phyloP scores from a whole-genome alignment of 2,113 vertebrate species.

The Zapus hudsonius region DNA sequence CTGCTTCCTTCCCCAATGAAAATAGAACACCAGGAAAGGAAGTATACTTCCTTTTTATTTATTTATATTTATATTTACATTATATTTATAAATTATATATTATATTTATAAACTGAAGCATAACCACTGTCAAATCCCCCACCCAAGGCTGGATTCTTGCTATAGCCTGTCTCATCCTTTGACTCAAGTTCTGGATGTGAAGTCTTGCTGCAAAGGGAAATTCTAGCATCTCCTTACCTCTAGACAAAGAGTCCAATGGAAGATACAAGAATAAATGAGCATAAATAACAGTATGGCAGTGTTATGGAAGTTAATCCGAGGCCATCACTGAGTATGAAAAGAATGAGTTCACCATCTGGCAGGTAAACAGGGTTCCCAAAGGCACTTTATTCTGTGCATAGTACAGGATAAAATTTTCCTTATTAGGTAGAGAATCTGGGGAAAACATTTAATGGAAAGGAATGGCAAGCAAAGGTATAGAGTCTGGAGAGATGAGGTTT shows the following conservation, averaged over 20 bases:
- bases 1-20: not conserved
- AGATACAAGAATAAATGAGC: not conserved
- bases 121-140: not conserved
- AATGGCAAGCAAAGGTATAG: not conserved
- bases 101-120: not conserved
- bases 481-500: not conserved
- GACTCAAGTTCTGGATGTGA: not conserved
- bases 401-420: not conserved
- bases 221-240: not conserved
- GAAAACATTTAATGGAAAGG: not conserved
- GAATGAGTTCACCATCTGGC: not conserved
- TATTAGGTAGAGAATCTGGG: not conserved
- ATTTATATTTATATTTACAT: too few species aligned
- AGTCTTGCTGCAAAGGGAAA: not conserved
- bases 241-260: not conserved
- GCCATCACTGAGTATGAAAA: too few species aligned
- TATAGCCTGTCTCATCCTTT: not conserved
- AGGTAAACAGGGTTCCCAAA: not conserved
- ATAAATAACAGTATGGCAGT: not conserved
- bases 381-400: not conserved
- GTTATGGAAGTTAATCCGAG: not conserved
- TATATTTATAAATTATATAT: too few species aligned
- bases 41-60: not conserved
- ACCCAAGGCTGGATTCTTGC: not conserved
- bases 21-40: not conserved